phyloP scores from a whole-genome alignment of 2,797 vertebrate species.

The Kryptopterus vitreolus region DNA sequence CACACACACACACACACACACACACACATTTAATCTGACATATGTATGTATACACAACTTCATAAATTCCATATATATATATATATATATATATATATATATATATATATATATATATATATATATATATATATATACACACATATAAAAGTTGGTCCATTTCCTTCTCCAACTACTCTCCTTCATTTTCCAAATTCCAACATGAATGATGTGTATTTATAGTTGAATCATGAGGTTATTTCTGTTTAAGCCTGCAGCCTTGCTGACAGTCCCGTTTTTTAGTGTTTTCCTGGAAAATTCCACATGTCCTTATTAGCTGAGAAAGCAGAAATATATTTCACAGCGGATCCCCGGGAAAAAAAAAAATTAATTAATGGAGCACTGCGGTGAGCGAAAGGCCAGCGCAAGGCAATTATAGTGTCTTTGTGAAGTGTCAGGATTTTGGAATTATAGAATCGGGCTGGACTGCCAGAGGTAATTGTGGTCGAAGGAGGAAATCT shows the following conservation, averaged over 20 bases:
- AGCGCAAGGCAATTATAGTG: conserved; percentile 77
- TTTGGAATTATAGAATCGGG: conserved; percentile 75
- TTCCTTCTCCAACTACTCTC: not conserved
- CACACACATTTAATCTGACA: not conserved
- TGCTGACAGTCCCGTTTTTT: conserved; percentile 69
- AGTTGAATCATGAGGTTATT: conserved; percentile 63
- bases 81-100: too few species aligned
- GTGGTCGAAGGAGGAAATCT: conserved; percentile 65
- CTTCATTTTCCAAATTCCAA: conserved; percentile 61
- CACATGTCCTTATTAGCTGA: conserved; percentile 77
- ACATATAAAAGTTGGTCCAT: not conserved
- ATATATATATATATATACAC: too few species aligned
- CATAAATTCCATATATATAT: not conserved
- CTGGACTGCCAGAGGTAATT: conserved; percentile 74
- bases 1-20: too few species aligned
- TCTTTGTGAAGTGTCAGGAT: conserved; percentile 83
- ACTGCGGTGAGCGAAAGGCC: conserved; percentile 73
- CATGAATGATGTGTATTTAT: conserved; percentile 64
- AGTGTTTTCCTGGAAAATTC: conserved; percentile 92
- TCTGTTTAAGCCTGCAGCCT: conserved; percentile 55
- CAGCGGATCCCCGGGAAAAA: conserved; percentile 62
- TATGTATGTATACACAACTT: not conserved
- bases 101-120: too few species aligned
- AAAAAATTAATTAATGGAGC: conserved; percentile 78
- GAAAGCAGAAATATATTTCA: conserved; percentile 66